Conservation (phyloP, 2,113 vertebrate genomes). For the Ornithorhynchus anatinus region DNA sequence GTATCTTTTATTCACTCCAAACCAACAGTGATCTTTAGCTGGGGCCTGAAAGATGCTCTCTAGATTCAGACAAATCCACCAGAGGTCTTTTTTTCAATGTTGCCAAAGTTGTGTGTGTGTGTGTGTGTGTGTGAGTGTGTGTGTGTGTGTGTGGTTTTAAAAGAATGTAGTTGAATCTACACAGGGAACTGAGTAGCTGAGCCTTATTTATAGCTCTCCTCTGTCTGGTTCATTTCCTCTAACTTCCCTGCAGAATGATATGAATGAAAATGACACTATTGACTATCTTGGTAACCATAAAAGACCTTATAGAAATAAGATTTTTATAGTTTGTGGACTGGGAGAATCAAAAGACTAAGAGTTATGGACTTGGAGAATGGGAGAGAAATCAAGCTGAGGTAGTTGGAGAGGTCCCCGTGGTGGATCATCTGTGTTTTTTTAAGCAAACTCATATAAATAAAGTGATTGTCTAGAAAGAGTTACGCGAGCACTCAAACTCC, state of each 20-base stretch:
- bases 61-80: slow-evolving; percentile 32
- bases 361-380: slow-evolving; percentile 34
- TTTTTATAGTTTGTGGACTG: slow-evolving; percentile 69
- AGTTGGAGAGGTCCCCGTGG: slow-evolving; percentile 30
- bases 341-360: slow-evolving; percentile 61
- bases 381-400: slow-evolving; percentile 27
- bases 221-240: slow-evolving; percentile 73
- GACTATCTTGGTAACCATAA: slow-evolving; percentile 68
- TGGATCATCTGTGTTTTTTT: slow-evolving; percentile 37
- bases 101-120: slow-evolving; percentile 6
- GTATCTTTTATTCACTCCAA: neutral
- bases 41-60: slow-evolving; percentile 9
- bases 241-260: slow-evolving; percentile 66
- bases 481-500: slow-evolving; percentile 38
- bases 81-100: neutral
- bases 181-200: slow-evolving; percentile 50
- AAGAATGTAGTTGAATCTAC: slow-evolving; percentile 54
- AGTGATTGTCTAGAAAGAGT: slow-evolving; percentile 55
- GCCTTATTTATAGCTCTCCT: slow-evolving; percentile 73
- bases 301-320: slow-evolving; percentile 71
- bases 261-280: slow-evolving; percentile 75
- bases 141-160: slow-evolving; percentile 41
- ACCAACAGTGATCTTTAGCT: neutral
- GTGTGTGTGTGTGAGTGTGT: neutral
- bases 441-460: slow-evolving; percentile 57